Evolutionary conservation across 2,113 vertebrate species (phyloP).

Genomic region (Ammodytes dubius): DNA sequence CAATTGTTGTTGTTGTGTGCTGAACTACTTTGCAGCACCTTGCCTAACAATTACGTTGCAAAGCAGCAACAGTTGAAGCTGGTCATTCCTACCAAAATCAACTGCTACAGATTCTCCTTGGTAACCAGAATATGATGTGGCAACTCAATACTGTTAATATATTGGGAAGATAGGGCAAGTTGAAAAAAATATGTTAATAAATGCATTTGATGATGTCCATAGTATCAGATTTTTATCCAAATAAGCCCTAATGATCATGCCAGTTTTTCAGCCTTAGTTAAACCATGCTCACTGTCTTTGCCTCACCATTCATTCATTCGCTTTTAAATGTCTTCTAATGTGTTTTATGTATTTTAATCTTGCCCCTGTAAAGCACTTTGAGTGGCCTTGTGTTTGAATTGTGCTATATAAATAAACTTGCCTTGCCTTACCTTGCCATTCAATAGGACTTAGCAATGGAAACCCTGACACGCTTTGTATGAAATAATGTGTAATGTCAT

Average conservation of each 20-base stretch:
- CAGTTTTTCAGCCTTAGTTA: constrained; percentile 4
- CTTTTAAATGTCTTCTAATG: too few relatives aligned
- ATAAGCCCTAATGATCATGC: constrained; percentile 37
- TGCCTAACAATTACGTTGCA: background rate
- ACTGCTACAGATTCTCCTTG: background rate
- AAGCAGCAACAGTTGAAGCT: background rate
- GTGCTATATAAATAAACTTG: too few relatives aligned
- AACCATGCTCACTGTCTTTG: constrained; percentile 18
- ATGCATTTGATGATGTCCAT: constrained; percentile 38
- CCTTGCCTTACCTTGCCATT: too few relatives aligned
- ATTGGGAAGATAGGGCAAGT: background rate
- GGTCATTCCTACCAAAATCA: background rate
- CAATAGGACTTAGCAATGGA: constrained; percentile 17
- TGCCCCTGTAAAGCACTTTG: too few relatives aligned
- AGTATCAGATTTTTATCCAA: constrained; percentile 15
- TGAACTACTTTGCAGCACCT: background rate
- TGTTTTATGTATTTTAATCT: too few relatives aligned
- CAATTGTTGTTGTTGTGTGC: background rate
- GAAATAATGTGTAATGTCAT: constrained; percentile 15
- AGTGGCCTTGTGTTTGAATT: too few relatives aligned
- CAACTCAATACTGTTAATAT: too few relatives aligned
- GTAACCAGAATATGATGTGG: background rate
- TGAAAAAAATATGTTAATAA: background rate
- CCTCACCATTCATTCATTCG: constrained; percentile 12
- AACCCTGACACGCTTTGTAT: constrained; percentile 16